Evolutionary conservation across 2,113 vertebrate genomes (phyloP).

Genomic region (Odobenus rosmarus): DNA sequence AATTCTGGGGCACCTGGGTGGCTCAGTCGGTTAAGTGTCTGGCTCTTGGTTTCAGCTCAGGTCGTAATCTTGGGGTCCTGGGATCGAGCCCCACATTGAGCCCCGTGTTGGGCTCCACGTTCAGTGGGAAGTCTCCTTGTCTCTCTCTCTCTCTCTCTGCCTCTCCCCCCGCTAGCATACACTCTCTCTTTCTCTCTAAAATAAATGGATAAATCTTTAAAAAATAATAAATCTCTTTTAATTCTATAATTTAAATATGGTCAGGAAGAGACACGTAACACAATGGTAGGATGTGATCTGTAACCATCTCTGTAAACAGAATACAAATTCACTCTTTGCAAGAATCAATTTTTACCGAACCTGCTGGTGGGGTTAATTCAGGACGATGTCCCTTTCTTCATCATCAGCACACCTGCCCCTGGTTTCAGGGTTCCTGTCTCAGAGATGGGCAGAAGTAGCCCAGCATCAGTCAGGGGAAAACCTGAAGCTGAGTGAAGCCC

Average conservation of each 20-base stretch:
- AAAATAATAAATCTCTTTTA: background rate
- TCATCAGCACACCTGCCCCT: background rate
- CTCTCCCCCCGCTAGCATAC: background rate
- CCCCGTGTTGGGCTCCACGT: background rate
- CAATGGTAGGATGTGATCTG: background rate
- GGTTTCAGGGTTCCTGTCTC: background rate
- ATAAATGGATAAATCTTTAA: background rate
- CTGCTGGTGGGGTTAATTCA: background rate
- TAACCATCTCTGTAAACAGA: background rate
- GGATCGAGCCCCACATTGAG: background rate
- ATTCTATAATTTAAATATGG: background rate
- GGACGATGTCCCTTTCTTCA: background rate
- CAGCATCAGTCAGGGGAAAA: no score
- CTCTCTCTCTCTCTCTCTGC: background rate
- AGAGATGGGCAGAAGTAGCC: background rate
- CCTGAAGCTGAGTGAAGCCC: background rate
- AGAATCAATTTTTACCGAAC: background rate
- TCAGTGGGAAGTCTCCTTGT: background rate
- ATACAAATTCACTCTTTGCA: background rate
- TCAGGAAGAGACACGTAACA: background rate
- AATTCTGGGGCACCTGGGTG: background rate
- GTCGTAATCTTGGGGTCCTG: background rate
- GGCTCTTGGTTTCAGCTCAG: background rate
- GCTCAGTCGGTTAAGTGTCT: background rate
- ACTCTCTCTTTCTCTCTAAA: background rate